Evolutionary conservation across 2,888 invertebrate species (phyloP).

Genomic region (Cephus nigrinus): DNA sequence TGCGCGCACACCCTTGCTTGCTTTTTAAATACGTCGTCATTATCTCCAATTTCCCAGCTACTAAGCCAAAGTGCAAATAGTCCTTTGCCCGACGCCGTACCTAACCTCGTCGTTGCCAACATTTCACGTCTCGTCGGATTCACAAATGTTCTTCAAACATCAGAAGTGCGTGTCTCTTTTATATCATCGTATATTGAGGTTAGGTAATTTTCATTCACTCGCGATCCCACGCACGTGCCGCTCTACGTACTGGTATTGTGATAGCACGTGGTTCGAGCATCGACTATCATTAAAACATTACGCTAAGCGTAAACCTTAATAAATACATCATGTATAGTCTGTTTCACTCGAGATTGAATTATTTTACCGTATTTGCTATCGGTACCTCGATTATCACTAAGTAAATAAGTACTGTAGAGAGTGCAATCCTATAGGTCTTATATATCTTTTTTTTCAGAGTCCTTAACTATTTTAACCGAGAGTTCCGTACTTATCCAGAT

Average conservation of each 20-base stretch:
- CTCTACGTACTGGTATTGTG: neutral
- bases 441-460: neutral
- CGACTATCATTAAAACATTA: neutral
- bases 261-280: neutral
- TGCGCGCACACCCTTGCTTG: neutral
- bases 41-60: slow-evolving; percentile 3
- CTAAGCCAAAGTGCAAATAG: slow-evolving; percentile 7
- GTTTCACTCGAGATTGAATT: neutral
- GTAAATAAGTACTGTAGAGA: neutral
- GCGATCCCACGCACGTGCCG: slow-evolving; percentile 25
- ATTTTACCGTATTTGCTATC: neutral
- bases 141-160: slow-evolving; percentile 8
- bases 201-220: neutral
- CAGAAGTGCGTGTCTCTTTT: neutral
- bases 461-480: neutral
- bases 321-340: neutral
- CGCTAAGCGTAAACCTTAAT: neutral
- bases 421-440: neutral
- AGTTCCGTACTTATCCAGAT: neutral
- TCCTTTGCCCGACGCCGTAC: neutral
- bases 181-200: neutral
- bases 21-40: slow-evolving; percentile 1
- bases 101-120: neutral
- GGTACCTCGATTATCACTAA: neutral
- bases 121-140: slow-evolving; percentile 2